Evolutionary conservation across 2,797 vertebrate genomes (phyloP).

Genomic region (Synaphobranchus kaupii): DNA sequence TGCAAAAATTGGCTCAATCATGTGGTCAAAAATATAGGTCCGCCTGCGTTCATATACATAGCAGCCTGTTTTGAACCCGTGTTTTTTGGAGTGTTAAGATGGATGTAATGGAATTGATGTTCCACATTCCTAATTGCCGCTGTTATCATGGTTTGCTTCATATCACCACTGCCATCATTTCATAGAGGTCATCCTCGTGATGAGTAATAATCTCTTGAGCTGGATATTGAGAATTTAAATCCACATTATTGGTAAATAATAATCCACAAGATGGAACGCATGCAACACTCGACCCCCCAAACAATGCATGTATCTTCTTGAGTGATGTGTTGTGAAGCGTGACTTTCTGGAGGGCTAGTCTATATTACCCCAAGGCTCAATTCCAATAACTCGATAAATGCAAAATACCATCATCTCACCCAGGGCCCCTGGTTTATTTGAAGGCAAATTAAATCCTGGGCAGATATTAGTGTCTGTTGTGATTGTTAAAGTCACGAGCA

Average conservation of each 20-base stretch:
- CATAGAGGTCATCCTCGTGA: neutral
- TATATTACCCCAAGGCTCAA: neutral
- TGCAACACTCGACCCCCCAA: neutral
- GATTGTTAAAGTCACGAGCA: neutral
- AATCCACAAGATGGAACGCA: neutral
- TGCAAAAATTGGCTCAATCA: neutral
- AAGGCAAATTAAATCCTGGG: neutral
- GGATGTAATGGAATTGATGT: neutral
- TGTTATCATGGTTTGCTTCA: neutral
- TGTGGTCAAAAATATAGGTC: neutral
- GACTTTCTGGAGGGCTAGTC: neutral
- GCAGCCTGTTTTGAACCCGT: neutral
- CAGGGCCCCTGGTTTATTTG: neutral
- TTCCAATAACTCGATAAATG: neutral
- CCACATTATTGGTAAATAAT: neutral
- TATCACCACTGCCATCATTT: neutral
- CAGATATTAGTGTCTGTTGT: constrained; percentile 1
- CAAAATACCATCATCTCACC: neutral
- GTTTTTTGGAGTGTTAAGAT: neutral
- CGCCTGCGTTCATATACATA: neutral
- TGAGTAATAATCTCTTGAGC: neutral
- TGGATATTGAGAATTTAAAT: neutral
- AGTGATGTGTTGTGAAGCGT: neutral
- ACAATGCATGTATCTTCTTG: neutral
- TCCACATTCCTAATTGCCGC: neutral